Conservation (phyloP, 2,113 vertebrate species). For the Rhagologus leucostigma region DNA sequence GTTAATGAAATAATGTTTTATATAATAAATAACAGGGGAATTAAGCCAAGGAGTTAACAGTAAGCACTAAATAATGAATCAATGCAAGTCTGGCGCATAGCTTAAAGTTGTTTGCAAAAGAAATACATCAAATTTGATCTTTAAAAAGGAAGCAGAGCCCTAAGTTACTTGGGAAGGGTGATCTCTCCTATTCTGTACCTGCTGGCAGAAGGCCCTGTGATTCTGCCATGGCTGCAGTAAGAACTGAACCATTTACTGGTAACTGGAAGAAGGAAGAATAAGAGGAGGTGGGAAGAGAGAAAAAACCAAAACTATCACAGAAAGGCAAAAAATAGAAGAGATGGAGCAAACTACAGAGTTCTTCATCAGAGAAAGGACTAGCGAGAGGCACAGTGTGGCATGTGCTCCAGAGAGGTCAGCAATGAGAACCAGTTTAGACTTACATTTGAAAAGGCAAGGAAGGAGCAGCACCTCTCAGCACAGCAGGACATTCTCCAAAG, state of each 20-base stretch:
- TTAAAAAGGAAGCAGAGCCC: neutral
- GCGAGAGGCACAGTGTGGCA: neutral
- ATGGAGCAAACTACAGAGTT: neutral
- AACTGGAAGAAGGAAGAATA: neutral
- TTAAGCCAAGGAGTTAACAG: neutral
- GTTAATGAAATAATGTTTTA: conserved; percentile 7
- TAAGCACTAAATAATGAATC: conserved; percentile 13
- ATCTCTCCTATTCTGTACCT: neutral
- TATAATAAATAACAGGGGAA: conserved; percentile 15
- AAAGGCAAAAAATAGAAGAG: neutral
- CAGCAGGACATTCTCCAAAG: neutral
- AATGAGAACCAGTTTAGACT: neutral
- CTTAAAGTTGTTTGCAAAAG: neutral
- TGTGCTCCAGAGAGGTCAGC: neutral
- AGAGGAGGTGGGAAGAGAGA: neutral
- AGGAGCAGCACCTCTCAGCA: neutral
- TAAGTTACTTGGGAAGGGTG: neutral
- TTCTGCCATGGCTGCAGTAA: neutral
- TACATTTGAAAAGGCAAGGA: neutral
- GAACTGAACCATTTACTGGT: neutral
- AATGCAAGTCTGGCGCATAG: neutral
- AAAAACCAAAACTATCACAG: neutral
- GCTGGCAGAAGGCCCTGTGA: neutral
- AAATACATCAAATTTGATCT: neutral
- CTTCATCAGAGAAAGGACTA: neutral